Evolutionary conservation across 2,888 invertebrate genomes (phyloP), one percentile per base, ranked within the genome.

Genomic region (Dicroscelio sp.): DNA sequence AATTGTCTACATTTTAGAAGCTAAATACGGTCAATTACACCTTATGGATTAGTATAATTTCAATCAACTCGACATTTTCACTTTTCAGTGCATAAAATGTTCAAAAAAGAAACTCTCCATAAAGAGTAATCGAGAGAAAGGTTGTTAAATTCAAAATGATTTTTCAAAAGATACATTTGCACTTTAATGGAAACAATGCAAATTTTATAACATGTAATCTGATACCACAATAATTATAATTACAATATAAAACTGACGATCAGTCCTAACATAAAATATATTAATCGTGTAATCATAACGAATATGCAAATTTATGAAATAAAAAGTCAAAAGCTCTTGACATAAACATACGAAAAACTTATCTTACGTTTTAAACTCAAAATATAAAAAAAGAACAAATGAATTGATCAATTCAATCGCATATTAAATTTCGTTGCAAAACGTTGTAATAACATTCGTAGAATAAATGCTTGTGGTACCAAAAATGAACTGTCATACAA

Each of bases 211-310:
- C 35, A 73, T 33, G n/a, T 75, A 38, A n/a, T 83, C 38, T 79
- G 38, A 58, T 76, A 80, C 75, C 88, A 84, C 35, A 84, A 88
- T 67, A 63, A 71, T 71, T 31, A n/a, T 83, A 17, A 69, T 71
- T 71, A 58, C 31, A 48, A 82, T 67, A 67, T 76, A 67, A 60
- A 78, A 48, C 33, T 14, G 25, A 65, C 30, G 10, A 30, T 85
- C 84, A 79, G 84, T 85, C 88, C 80, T 88, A 88, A 88, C 84
- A 85, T 80, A 83, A 83, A 83, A 83, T 80, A 87, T 73, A 78
- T 80, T 60, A 35, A 25, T 27, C 30, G 58, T 63, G 33, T 73
- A 84, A 73, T 65, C 33, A 35, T 69, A 67, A 78, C 67, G 71
- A 75, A 52, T 60, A 67, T 75, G 25, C 69, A 33, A 67, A 86